Conservation (phyloP, 2,797 vertebrate species). For the Rhinogobio ventralis region DNA sequence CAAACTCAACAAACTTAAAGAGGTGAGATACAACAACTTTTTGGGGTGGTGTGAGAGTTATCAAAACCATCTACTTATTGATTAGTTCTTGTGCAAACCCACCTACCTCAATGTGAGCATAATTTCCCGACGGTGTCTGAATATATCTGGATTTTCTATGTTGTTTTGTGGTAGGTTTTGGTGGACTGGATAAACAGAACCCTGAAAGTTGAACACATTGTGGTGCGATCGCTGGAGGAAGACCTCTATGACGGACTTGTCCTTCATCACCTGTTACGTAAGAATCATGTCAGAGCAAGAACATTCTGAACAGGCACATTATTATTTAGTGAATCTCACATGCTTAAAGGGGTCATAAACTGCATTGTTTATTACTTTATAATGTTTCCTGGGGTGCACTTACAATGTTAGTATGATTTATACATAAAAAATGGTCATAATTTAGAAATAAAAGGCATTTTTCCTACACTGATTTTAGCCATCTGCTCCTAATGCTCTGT, state of each 20-base stretch:
- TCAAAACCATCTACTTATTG: neutral
- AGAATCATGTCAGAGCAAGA: slow-evolving; percentile 60
- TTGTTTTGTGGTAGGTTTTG: slow-evolving; percentile 76
- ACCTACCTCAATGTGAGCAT: neutral
- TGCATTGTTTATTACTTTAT: too few species aligned
- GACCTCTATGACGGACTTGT: slow-evolving; percentile 93
- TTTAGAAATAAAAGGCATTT: too few species aligned
- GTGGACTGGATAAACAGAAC: slow-evolving; percentile 88
- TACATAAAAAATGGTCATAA: too few species aligned
- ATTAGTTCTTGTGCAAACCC: neutral
- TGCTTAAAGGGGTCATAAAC: neutral
- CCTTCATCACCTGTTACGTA: slow-evolving; percentile 94
- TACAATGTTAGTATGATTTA: too few species aligned
- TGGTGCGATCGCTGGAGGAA: slow-evolving; percentile 89
- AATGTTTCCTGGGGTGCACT: too few species aligned
- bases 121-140: neutral
- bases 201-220: slow-evolving; percentile 87
- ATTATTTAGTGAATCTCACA: neutral
- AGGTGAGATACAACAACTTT: slow-evolving; percentile 71
- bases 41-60: neutral
- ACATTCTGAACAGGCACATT: neutral
- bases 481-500: too few species aligned
- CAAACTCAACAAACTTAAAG: slow-evolving; percentile 82
- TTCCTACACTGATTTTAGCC: too few species aligned
- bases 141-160: neutral